Evolutionary conservation across 92 coral and sea anemone genomes (phyloP).

Genomic region (Epizoanthus rinbou): DNA sequence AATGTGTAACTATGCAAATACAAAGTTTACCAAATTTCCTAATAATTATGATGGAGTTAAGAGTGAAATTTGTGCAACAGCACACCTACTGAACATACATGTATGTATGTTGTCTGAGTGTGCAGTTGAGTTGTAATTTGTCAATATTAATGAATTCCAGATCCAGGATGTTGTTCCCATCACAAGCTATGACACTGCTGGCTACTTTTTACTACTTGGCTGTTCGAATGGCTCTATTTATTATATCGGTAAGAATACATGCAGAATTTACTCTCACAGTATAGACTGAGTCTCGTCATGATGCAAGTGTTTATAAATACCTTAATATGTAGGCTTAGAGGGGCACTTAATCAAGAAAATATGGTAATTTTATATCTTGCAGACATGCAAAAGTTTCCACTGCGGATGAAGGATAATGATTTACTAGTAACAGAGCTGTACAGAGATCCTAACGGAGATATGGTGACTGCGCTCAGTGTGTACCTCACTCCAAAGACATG

Average conservation of each 20-base stretch:
- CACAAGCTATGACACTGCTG: constrained; percentile 98
- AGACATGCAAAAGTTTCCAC: constrained; percentile 99
- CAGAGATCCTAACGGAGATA: constrained; percentile 92
- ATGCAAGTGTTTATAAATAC: not conserved
- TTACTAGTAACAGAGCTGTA: constrained; percentile 93
- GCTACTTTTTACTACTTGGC: constrained; percentile 91
- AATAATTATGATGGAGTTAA: too few relatives aligned
- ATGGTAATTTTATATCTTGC: not conserved
- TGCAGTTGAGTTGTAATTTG: not conserved
- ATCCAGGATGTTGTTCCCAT: constrained; percentile 97
- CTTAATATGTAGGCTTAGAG: too few relatives aligned
- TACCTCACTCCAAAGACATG: constrained; percentile 98
- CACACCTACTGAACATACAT: too few relatives aligned
- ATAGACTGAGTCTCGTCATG: not conserved
- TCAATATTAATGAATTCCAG: constrained; percentile 51
- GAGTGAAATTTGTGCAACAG: too few relatives aligned
- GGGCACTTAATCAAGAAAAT: not conserved
- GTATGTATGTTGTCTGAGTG: too few relatives aligned
- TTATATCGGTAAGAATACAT: constrained; percentile 80
- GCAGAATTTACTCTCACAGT: too few relatives aligned
- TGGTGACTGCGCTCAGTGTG: constrained; percentile 95
- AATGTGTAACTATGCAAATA: too few relatives aligned
- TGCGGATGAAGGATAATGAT: constrained; percentile 98
- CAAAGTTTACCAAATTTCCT: too few relatives aligned
- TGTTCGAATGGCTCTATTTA: constrained; percentile 98